Base-by-base conservation (phyloP, 2,797 vertebrate genomes). In the Acipenser transmontanus region DNA sequence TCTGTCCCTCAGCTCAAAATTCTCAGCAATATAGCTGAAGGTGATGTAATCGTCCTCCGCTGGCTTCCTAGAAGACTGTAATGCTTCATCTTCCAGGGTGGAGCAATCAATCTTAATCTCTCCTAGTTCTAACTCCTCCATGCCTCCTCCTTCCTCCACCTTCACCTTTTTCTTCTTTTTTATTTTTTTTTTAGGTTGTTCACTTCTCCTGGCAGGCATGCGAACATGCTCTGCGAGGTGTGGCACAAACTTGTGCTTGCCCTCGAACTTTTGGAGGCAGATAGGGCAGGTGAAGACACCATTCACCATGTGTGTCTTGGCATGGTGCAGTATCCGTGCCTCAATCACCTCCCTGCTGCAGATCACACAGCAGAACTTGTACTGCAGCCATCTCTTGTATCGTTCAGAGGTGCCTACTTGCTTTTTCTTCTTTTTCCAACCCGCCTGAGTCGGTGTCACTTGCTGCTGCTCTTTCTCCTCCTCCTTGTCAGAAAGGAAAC, bases 161-260 rank as follows among this genome's bases (percentile, higher is more conserved):
- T 68, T 12, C 0, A 81, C 71, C 17, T 65, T 57, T 70, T 73
- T 81, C 56, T 85, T 84, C 56, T 85, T 91, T 57, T 88, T 74
- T 57, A 90, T 83, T 74, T 91, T 93, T 83, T 92, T 95, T 78
- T 87, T 82, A 6, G 80, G 80, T 61, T 83, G 86, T 52, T 81
- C 79, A 34, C 81, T 68, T 67, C 78, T 76, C 51, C 81, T 86
- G 5, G 84, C 76, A 66, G 93, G 89, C 82, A 88, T 92, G 70
- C 89, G 89, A 71, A 96, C 83, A 61, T 99, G 97, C n/a, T 91
- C 87, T 87, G 91, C 96, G 12, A 98, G 82, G 64, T 99, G 97
- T 13, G 90, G 83, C 51, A 95, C 88, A 48, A 98, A 95, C n/a
- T 94, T 82, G 63, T 94, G 92, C 74, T 94, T 93, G 77, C 85